These are phyloP conservation scores for Petrocephalus zakoni DNA, from an alignment of 2,113 vertebrate species.

Conservation along the genomic window DNA sequence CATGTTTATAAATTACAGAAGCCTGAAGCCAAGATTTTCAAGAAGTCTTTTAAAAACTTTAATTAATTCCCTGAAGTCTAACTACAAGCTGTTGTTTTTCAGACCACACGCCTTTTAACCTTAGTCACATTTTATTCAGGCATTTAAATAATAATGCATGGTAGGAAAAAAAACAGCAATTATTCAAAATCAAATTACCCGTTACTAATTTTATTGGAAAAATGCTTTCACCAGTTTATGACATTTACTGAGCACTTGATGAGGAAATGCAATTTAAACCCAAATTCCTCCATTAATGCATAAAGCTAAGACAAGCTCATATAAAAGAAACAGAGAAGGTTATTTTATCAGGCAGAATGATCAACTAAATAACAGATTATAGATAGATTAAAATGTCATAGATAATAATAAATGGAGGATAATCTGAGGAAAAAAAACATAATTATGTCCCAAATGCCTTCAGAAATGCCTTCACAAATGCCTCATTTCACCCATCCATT, in stretches of 20 bases:
- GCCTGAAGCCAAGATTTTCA: conserved; percentile 26
- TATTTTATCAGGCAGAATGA: not conserved
- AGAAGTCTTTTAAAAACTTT: conserved; percentile 28
- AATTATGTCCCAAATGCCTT: not conserved
- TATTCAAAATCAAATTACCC: not conserved
- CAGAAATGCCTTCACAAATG: not conserved
- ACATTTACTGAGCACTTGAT: not conserved
- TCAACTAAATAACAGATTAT: not conserved
- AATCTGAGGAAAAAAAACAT: not conserved
- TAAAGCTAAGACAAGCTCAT: not conserved
- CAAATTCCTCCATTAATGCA: not conserved
- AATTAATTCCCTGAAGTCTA: conserved; percentile 34
- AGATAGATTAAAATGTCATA: not conserved
- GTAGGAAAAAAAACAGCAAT: not conserved
- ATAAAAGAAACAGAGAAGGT: not conserved
- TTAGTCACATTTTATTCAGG: not conserved
- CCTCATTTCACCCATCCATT: not conserved
- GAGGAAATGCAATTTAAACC: not conserved
- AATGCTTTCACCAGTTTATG: not conserved
- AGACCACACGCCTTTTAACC: conserved; percentile 32
- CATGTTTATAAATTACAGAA: conserved; percentile 33
- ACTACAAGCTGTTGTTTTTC: conserved; percentile 37
- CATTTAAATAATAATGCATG: not conserved
- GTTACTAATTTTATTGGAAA: not conserved
- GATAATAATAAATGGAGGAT: not conserved